These are phyloP conservation scores for Diplazon laetatorius DNA, from an alignment of 2,888 invertebrate genomes.

Conservation along the genomic window DNA sequence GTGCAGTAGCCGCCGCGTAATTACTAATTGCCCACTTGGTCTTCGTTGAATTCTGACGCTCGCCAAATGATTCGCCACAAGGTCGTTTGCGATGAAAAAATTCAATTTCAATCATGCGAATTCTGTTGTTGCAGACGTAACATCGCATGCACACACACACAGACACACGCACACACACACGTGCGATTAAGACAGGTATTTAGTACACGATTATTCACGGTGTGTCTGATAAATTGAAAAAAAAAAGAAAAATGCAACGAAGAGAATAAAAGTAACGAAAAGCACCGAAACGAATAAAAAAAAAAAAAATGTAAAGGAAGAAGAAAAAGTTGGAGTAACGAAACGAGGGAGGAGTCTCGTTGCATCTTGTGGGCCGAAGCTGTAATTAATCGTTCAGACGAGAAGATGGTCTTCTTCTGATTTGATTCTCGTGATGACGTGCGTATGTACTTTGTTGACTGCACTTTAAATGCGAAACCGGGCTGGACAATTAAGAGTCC, in stretches of 20 bases:
- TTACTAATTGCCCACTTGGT: constrained; percentile 60
- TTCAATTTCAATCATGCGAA: constrained; percentile 16
- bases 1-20: constrained; percentile 59
- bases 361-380: constrained; percentile 6
- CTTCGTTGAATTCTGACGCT: constrained; percentile 52
- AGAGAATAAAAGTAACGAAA: background rate
- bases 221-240: constrained; percentile 30
- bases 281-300: constrained; percentile 21
- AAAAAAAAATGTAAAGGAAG: background rate
- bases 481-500: background rate
- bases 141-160: constrained; percentile 43
- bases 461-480: background rate
- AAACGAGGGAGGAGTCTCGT: constrained; percentile 28
- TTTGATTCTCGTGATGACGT: too few species aligned
- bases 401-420: constrained; percentile 47
- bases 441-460: too few species aligned
- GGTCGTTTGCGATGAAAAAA: constrained; percentile 16
- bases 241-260: background rate
- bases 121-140: constrained; percentile 36
- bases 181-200: constrained; percentile 60
- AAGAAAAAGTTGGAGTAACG: constrained; percentile 1
- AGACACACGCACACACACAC: too few species aligned
- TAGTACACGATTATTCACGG: constrained; percentile 45
- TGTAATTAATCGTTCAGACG: constrained; percentile 58
- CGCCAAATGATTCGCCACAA: constrained; percentile 44